Base-by-base conservation (phyloP, 2,797 vertebrate genomes). In the Triplophysa yarkandensis region DNA sequence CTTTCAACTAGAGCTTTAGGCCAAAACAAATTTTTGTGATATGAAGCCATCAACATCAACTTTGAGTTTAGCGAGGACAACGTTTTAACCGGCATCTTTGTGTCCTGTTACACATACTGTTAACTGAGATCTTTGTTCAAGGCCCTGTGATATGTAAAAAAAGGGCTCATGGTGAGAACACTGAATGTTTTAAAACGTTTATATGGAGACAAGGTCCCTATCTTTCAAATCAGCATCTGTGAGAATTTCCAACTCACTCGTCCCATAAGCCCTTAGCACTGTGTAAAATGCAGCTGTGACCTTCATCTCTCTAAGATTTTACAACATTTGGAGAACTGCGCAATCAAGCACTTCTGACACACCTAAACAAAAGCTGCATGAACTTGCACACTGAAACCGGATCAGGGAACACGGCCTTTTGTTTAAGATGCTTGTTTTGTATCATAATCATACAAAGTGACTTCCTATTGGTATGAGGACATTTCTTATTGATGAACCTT, bases 341-440 rank as follows among this genome's bases (percentile, higher is more conserved):
- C 71, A 81, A 50, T 28, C 39, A 43, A 69, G 60, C 50, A 69
- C 69, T 73, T 78, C 70, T 61, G 43, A 75, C 14, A 76, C 71
- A 71, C 46, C 39, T 55, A 63, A 80, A 62, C 77, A 48, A 85
- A 39, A 80, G 83, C 71, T 84, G 87, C 88, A 89, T 87, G 85
- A 65, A 80, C 83, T 82, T 67, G 68, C 74, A 77, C 83, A 80
- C 80, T 78, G 41, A 74, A 82, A 84, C 86, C 82, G 85, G 82
- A 88, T 92, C 90, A 90, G 90, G 89, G 86, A 90, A 84, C 77
- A 81, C 77, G 74, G 80, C 84, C 83, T 77, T 74, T 78, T 77
- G 28, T 80, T 84, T 79, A 62, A 79, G 82, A 83, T 68, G 71
- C 74, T 55, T 86, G 44, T 82, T 78, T 86, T 87, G 71, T 85